Evolutionary conservation across 2,113 vertebrate species (phyloP).

Genomic region (Eublepharis macularius): DNA sequence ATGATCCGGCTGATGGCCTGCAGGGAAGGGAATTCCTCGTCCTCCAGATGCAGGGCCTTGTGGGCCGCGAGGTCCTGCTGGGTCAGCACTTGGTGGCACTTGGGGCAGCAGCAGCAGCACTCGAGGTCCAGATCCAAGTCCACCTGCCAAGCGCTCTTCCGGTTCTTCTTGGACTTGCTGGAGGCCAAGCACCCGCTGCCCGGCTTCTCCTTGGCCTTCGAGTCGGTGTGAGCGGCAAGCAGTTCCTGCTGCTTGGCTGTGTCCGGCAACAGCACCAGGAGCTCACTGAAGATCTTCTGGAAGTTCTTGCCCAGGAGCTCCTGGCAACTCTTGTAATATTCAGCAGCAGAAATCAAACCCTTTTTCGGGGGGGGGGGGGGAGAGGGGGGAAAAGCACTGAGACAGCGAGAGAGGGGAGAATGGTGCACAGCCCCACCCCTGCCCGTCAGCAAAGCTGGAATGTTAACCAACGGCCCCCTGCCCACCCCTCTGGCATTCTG

Average conservation of each 20-base stretch:
- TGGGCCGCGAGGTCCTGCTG: conserved; percentile 87
- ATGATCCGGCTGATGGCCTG: conserved; percentile 93
- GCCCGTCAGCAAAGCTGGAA: neutral
- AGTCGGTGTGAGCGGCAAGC: conserved; percentile 87
- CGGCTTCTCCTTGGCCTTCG: conserved; percentile 77
- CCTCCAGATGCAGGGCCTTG: conserved; percentile 86
- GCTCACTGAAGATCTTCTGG: conserved; percentile 89
- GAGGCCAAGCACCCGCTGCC: neutral
- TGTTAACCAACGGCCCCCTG: too few relatives aligned
- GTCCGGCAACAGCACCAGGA: conserved; percentile 93
- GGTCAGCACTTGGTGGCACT: conserved; percentile 91
- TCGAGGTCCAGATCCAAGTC: conserved; percentile 80
- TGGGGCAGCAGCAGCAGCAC: conserved; percentile 90
- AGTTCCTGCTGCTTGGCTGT: conserved; percentile 94
- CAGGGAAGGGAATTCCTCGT: conserved; percentile 93
- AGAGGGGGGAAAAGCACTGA: neutral
- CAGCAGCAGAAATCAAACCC: conserved; percentile 88
- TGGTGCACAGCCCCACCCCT: neutral
- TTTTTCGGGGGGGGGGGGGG: conserved; percentile 62
- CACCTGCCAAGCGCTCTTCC: conserved; percentile 85
- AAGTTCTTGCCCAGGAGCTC: conserved; percentile 92
- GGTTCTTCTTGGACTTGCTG: conserved; percentile 85
- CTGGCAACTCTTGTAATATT: conserved; percentile 88
- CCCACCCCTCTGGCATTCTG: too few relatives aligned
- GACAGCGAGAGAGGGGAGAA: neutral